phyloP scores from a whole-genome alignment of 2,888 invertebrate species.

The Dryobota labecula region DNA sequence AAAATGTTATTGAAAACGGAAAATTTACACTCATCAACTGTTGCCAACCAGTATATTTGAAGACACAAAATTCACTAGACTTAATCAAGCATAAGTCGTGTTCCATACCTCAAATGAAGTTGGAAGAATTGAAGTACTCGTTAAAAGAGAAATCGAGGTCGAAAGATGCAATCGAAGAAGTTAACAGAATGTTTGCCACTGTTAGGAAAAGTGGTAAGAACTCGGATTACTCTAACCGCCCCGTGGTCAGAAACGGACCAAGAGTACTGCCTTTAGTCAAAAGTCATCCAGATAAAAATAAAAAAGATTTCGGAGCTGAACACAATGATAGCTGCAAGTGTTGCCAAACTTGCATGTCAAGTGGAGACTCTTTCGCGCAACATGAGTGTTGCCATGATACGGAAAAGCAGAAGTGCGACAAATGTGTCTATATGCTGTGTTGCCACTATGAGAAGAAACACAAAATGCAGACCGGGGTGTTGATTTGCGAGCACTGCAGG shows the following conservation, averaged over 20 bases:
- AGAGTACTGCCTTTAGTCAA: slow-evolving; percentile 85
- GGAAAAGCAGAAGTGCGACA: slow-evolving; percentile 67
- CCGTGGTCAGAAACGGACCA: slow-evolving; percentile 79
- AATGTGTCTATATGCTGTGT: slow-evolving; percentile 74
- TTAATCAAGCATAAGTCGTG: slow-evolving; percentile 82
- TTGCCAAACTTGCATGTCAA: slow-evolving; percentile 78
- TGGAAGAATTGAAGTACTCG: slow-evolving; percentile 82
- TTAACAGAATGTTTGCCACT: slow-evolving; percentile 85
- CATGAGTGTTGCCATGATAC: slow-evolving; percentile 68
- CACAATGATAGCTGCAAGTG: slow-evolving; percentile 63
- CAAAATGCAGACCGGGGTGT: slow-evolving; percentile 58
- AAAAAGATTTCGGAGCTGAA: slow-evolving; percentile 10
- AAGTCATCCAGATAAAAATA: slow-evolving; percentile 51
- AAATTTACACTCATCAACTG: slow-evolving; percentile 76
- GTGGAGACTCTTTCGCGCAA: slow-evolving; percentile 77
- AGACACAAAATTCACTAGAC: slow-evolving; percentile 68
- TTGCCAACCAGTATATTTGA: slow-evolving; percentile 71
- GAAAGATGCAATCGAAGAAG: slow-evolving; percentile 84
- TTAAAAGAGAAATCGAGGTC: slow-evolving; percentile 80
- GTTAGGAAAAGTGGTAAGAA: slow-evolving; percentile 70
- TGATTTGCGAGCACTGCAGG: slow-evolving; percentile 71
- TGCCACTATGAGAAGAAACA: slow-evolving; percentile 72
- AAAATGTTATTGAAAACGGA: slow-evolving; percentile 58
- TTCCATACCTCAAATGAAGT: slow-evolving; percentile 86
- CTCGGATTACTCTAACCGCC: slow-evolving; percentile 76